Conservation (phyloP, 2,113 vertebrate species). For the Carassius carassius region DNA sequence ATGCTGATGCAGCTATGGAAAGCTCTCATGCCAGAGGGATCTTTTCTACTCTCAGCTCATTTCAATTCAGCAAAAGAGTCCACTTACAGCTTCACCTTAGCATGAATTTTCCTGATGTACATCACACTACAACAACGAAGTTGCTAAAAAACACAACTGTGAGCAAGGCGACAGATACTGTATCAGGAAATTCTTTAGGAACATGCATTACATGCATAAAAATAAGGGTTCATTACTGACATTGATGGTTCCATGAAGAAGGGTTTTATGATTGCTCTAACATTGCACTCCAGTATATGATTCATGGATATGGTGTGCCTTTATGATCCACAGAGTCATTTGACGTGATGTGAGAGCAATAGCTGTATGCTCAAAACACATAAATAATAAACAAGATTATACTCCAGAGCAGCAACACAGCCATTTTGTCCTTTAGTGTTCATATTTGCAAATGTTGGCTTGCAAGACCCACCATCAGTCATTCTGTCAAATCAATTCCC, state of each 20-base stretch:
- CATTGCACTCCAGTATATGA: background rate
- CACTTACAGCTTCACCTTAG: background rate
- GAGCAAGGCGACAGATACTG: background rate
- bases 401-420: background rate
- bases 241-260: background rate
- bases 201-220: background rate
- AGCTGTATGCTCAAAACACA: background rate
- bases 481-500: slow-evolving; percentile 27
- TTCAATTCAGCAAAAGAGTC: background rate
- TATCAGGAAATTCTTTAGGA: background rate
- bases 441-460: background rate
- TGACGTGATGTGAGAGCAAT: background rate
- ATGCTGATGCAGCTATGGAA: background rate
- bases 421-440: slow-evolving; percentile 2
- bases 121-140: background rate
- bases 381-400: background rate
- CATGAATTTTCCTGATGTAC: background rate
- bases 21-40: background rate
- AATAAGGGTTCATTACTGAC: background rate
- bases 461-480: background rate
- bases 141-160: background rate
- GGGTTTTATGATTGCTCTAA: background rate
- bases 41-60: background rate
- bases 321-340: background rate
- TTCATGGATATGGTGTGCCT: background rate